Conservation (phyloP, 2,888 invertebrate genomes). For the Oligia latruncula region DNA sequence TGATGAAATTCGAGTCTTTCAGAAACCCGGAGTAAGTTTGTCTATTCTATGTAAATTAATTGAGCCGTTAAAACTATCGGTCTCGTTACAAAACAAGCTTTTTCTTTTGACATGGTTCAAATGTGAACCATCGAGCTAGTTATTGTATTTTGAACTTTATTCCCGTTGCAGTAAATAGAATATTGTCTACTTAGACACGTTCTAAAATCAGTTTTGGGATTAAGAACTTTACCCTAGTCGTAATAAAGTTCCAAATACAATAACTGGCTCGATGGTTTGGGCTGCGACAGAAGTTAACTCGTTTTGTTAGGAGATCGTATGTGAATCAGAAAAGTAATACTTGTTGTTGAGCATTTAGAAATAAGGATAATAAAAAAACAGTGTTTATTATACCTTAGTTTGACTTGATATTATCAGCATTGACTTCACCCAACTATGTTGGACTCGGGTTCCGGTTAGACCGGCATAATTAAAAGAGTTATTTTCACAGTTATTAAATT, state of each 20-base stretch:
- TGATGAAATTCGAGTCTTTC: neutral
- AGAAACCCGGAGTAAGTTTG: neutral
- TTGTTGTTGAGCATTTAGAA: constrained; percentile 33
- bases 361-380: neutral
- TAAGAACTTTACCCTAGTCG: neutral
- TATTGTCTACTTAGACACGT: neutral
- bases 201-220: neutral
- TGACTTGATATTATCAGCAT: neutral
- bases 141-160: neutral
- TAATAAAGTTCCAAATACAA: constrained; percentile 1
- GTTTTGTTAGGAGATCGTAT: neutral
- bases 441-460: neutral
- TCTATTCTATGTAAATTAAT: neutral
- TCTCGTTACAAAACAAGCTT: neutral
- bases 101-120: neutral
- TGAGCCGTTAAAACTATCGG: neutral
- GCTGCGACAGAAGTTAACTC: neutral
- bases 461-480: neutral
- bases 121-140: neutral
- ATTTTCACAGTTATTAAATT: neutral
- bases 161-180: too few species aligned
- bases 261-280: neutral
- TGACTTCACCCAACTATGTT: constrained; percentile 8
- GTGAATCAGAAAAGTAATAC: constrained; percentile 25
- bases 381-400: neutral